Percentiles rank a stretch among this genome's conserved stretches.
Evolutionary conservation across 2,797 vertebrate genomes (phyloP).

Genomic region (Furcifer pardalis): DNA sequence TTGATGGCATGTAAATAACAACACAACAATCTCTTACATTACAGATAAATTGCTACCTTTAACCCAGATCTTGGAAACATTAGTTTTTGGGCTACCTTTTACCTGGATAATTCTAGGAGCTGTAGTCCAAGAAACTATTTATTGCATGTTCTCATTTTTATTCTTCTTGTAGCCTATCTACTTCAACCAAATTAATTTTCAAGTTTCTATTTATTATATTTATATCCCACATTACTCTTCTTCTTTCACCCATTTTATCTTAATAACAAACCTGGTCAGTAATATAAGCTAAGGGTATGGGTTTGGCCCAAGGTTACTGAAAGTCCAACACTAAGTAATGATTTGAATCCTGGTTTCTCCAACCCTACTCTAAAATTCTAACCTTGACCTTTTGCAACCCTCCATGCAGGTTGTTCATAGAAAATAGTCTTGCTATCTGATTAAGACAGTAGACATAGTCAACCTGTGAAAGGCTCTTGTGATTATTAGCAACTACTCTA

Average conservation of each 20-base stretch:
- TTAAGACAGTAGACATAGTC: too few relatives aligned
- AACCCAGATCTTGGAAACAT: too few relatives aligned
- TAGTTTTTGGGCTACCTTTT: too few relatives aligned
- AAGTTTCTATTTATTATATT: not conserved
- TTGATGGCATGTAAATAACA: too few relatives aligned
- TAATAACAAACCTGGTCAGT: too few relatives aligned
- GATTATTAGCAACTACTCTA: not conserved
- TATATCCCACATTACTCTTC: not conserved
- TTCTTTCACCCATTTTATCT: not conserved
- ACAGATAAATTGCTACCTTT: too few relatives aligned
- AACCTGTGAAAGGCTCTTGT: too few relatives aligned
- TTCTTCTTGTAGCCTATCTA: not conserved
- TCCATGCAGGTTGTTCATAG: too few relatives aligned
- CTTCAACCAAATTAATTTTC: not conserved
- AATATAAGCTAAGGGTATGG: not conserved
- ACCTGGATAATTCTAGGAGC: too few relatives aligned
- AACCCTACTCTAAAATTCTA: not conserved
- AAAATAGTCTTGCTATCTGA: too few relatives aligned
- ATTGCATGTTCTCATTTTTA: not conserved
- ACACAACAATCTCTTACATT: too few relatives aligned
- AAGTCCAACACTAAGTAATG: not conserved
- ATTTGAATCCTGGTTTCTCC: not conserved
- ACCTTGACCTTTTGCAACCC: too few relatives aligned
- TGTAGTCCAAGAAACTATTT: not conserved
- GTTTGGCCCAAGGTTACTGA: not conserved